These are phyloP conservation scores for Lasioglossum zephyrum DNA, from an alignment of 2,888 invertebrate species.

Conservation along the genomic window DNA sequence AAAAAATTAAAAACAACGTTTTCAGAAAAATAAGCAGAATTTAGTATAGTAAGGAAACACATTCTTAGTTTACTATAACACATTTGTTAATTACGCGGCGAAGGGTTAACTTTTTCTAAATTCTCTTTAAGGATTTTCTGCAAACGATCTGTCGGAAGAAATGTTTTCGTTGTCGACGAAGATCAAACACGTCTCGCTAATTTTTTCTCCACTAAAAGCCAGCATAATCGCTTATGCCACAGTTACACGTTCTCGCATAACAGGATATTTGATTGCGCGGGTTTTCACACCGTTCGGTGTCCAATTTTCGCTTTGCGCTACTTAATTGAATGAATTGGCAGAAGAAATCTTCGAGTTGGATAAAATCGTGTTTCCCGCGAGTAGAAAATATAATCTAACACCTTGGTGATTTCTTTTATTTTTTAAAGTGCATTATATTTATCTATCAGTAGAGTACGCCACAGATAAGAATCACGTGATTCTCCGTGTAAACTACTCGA, in stretches of 20 bases:
- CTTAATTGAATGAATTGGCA: neutral
- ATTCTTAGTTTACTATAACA: no score
- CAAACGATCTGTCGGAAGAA: neutral
- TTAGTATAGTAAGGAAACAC: no score
- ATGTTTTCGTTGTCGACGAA: neutral
- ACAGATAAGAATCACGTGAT: neutral
- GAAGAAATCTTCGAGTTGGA: neutral
- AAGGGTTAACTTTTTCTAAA: no score
- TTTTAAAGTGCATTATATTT: neutral
- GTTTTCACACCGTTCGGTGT: neutral
- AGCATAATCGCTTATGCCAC: neutral
- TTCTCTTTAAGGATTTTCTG: no score
- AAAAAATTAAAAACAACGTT: no score
- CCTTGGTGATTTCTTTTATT: neutral
- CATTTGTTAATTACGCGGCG: no score
- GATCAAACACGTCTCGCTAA: slow-evolving; percentile 8
- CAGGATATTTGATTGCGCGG: slow-evolving; percentile 6
- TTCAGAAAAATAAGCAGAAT: no score
- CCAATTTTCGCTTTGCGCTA: neutral
- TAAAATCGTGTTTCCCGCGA: neutral
- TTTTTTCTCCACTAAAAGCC: slow-evolving; percentile 6
- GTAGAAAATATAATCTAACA: neutral
- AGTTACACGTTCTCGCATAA: neutral
- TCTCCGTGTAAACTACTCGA: neutral
- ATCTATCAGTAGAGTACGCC: neutral